A percentile compares a stretch with the other conserved stretches of the same genome.
Evolutionary conservation across 1,140 invertebrate species (phyloP).

Genomic region (Epicauta chinensis): DNA sequence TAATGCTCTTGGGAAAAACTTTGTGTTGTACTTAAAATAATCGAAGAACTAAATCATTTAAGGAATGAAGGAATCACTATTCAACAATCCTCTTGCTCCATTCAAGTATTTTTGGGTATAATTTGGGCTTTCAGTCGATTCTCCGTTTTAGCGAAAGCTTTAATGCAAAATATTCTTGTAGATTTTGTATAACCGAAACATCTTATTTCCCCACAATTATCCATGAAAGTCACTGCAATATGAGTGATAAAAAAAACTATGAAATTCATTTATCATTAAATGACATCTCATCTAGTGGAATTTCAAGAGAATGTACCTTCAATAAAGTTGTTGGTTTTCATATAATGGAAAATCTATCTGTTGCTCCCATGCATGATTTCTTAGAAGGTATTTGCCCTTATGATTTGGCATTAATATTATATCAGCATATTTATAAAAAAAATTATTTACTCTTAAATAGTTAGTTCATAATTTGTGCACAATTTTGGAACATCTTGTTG

Average conservation of each 20-base stretch:
- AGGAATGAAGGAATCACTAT: conserved; percentile 1
- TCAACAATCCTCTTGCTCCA: neutral
- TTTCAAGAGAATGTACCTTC: conserved; percentile 8
- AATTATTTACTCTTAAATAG: conserved; percentile 5
- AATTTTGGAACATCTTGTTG: neutral
- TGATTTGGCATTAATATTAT: conserved; percentile 22
- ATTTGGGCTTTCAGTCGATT: conserved; percentile 32
- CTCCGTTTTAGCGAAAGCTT: conserved; percentile 35
- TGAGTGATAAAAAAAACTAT: conserved; percentile 4
- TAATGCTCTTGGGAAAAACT: no score
- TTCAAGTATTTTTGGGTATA: conserved; percentile 35
- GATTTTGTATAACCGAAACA: conserved; percentile 29
- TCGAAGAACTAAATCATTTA: neutral
- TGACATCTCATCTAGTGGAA: conserved; percentile 9
- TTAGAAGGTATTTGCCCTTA: conserved; percentile 27
- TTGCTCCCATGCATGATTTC: conserved; percentile 31
- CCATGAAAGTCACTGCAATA: neutral
- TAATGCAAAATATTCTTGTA: conserved; percentile 24
- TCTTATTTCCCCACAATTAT: neutral
- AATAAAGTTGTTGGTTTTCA: conserved; percentile 16
- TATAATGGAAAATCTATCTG: conserved; percentile 19
- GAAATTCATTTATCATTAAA: neutral
- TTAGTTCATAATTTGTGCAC: neutral
- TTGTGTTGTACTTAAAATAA: no score
- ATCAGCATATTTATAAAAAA: conserved; percentile 15